These are phyloP conservation scores for Scotopteryx bipunctaria DNA, from an alignment of 2,888 invertebrate species.

Conservation along the genomic window DNA sequence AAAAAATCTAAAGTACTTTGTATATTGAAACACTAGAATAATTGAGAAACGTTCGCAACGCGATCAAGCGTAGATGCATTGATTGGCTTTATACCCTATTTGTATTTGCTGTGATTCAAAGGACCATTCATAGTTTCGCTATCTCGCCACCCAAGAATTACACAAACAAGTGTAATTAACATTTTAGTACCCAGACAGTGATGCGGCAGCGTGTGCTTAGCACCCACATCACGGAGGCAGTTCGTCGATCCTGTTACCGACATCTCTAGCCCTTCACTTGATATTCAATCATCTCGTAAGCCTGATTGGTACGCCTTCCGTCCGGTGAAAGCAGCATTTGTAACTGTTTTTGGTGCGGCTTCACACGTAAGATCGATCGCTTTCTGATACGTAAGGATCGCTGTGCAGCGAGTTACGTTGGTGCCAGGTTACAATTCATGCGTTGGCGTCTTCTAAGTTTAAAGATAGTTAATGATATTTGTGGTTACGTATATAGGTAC, in stretches of 20 bases:
- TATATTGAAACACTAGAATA: too few relatives aligned
- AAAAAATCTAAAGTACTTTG: too few relatives aligned
- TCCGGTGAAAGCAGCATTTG: conserved; percentile 68
- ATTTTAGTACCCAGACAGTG: conserved; percentile 27
- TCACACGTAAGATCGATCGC: conserved; percentile 48
- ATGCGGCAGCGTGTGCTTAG: conserved; percentile 22
- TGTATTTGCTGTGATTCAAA: background rate
- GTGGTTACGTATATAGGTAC: too few relatives aligned
- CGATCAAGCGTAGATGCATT: too few relatives aligned
- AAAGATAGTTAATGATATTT: too few relatives aligned
- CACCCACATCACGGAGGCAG: conserved; percentile 32
- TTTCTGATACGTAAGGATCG: conserved; percentile 27
- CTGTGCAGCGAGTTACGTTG: conserved; percentile 17
- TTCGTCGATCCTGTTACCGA: conserved; percentile 41
- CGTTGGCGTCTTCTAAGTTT: too few relatives aligned
- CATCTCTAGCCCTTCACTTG: conserved; percentile 47
- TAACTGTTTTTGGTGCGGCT: conserved; percentile 55
- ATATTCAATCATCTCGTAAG: conserved; percentile 51
- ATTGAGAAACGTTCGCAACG: too few relatives aligned
- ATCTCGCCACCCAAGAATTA: conserved; percentile 27
- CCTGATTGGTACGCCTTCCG: conserved; percentile 70
- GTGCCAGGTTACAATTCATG: too few relatives aligned
- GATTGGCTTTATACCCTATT: too few relatives aligned
- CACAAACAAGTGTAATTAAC: conserved; percentile 19
- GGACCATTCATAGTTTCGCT: conserved; percentile 18